Percentiles rank a stretch among this genome's conserved stretches.
phyloP scores from a whole-genome alignment of 2,888 invertebrate species.

The Anoncus sp. region DNA sequence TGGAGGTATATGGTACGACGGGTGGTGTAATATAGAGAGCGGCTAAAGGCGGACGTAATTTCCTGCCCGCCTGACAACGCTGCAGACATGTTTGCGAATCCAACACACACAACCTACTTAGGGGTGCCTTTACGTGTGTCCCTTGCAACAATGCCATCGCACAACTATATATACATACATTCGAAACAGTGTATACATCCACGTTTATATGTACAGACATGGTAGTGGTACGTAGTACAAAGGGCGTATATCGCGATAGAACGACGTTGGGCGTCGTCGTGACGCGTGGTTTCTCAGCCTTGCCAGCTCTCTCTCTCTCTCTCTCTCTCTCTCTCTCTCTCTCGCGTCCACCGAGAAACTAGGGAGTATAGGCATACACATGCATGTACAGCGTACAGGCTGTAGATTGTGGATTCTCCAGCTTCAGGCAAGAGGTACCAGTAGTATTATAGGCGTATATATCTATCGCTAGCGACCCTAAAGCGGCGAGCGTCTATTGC shows the following conservation, averaged over 20 bases:
- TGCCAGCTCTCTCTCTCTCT: conserved; percentile 31
- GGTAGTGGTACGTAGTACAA: neutral
- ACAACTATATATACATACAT: conserved; percentile 17
- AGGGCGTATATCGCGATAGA: conserved; percentile 21
- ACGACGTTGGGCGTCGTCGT: conserved; percentile 62
- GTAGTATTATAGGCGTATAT: conserved; percentile 39
- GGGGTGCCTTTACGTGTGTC: conserved; percentile 75
- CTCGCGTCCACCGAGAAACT: conserved; percentile 17
- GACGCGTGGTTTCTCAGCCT: conserved; percentile 44
- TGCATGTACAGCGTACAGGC: conserved; percentile 11
- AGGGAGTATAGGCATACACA: neutral
- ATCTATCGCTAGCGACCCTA: conserved; percentile 31
- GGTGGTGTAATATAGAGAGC: conserved; percentile 79
- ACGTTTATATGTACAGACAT: conserved; percentile 6
- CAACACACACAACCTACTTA: conserved; percentile 80
- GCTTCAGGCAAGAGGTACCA: conserved; percentile 31
- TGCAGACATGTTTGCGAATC: conserved; percentile 82
- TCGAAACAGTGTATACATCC: neutral
- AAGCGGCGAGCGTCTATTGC: conserved; percentile 44
- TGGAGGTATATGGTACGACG: conserved; percentile 40
- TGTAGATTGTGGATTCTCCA: conserved; percentile 38
- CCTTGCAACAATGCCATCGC: conserved; percentile 75
- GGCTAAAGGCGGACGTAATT: conserved; percentile 83
- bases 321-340: conserved; percentile 31
- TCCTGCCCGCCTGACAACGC: conserved; percentile 82